A percentile compares a stretch with the other conserved stretches of the same genome.
Evolutionary conservation across 2,113 vertebrate genomes (phyloP).

Genomic region (Rafetus swinhoei): DNA sequence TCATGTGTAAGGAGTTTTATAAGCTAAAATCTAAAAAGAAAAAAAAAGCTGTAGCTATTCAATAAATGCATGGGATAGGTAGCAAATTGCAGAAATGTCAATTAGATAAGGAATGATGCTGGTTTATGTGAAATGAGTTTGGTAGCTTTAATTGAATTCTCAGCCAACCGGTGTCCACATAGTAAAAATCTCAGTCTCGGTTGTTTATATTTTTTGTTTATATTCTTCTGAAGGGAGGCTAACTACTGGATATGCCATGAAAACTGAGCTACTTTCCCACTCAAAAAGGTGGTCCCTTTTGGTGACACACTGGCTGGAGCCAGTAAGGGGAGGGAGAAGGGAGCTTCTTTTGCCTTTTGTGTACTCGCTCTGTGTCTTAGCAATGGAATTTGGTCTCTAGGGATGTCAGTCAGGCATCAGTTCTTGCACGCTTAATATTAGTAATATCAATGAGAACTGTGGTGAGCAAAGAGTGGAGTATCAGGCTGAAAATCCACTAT

Average conservation of each 20-base stretch:
- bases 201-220: not conserved
- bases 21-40: not conserved
- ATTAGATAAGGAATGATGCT: not conserved
- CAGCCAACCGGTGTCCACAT: not conserved
- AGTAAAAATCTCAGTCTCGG: not conserved
- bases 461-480: conserved; percentile 34
- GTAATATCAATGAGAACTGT: conserved; percentile 42
- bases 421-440: conserved; percentile 48
- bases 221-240: not conserved
- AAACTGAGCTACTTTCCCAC: not conserved
- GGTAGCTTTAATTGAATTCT: not conserved
- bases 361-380: conserved; percentile 21
- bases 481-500: conserved; percentile 24
- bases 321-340: not conserved
- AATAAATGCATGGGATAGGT: not conserved
- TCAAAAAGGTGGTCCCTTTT: not conserved
- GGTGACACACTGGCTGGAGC: not conserved
- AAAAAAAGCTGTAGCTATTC: not conserved
- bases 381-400: conserved; percentile 53
- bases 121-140: not conserved
- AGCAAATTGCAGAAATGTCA: not conserved
- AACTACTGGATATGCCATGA: not conserved
- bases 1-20: not conserved
- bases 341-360: conserved; percentile 44
- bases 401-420: conserved; percentile 39